Conservation (phyloP, 2,113 vertebrate genomes). For the Myrmecophaga tridactyla region DNA sequence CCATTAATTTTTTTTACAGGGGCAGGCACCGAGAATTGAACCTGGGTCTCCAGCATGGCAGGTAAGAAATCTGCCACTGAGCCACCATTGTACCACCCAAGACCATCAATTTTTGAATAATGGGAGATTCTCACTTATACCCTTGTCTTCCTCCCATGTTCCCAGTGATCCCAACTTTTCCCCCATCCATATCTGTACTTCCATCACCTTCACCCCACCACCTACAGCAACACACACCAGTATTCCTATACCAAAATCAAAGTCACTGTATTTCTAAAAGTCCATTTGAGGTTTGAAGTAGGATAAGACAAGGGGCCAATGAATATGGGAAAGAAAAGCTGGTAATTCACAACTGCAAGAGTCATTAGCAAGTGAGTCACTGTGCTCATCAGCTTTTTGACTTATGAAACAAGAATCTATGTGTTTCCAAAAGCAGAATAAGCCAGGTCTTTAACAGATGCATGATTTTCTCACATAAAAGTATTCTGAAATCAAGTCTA, state of each 20-base stretch:
- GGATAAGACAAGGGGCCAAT: background rate
- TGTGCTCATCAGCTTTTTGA: background rate
- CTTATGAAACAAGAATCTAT: background rate
- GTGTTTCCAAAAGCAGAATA: background rate
- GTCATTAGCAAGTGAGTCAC: background rate
- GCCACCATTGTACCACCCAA: too few species aligned
- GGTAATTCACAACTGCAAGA: background rate
- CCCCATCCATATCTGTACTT: accelerated
- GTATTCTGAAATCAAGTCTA: slow-evolving; percentile 3
- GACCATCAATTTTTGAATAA: background rate
- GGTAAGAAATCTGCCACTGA: too few species aligned
- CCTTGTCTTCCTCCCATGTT: background rate
- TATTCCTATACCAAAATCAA: background rate
- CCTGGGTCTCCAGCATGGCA: too few species aligned
- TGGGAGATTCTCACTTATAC: background rate
- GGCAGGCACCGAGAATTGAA: too few species aligned
- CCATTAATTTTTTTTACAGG: background rate
- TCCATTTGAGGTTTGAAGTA: background rate
- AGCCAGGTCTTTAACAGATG: background rate
- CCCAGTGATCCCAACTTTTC: background rate
- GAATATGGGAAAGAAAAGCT: background rate
- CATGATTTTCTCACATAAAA: background rate
- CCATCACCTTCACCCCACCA: background rate
- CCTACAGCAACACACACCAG: background rate
- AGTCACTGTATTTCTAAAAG: background rate